Percentiles rank a stretch among this genome's conserved stretches.
Conservation (phyloP, 2,113 vertebrate species). For the Morone saxatilis region DNA sequence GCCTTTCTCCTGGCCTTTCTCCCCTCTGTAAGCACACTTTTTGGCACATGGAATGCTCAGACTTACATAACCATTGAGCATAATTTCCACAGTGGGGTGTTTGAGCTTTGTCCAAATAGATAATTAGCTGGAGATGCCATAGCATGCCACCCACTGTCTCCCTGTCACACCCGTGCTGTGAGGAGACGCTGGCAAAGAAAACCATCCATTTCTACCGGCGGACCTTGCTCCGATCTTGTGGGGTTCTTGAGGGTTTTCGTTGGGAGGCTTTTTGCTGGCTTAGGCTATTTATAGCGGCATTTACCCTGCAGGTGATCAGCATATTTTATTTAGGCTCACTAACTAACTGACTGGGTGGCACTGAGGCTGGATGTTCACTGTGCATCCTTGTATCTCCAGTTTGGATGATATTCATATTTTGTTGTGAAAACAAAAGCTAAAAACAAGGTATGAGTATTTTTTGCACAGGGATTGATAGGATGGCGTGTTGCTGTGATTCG, state of each 20-base stretch:
- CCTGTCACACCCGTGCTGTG: conserved; percentile 36
- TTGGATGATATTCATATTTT: neutral
- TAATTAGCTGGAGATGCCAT: conserved; percentile 68
- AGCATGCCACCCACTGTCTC: conserved; percentile 59
- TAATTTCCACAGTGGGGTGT: conserved; percentile 64
- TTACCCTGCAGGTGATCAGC: conserved; percentile 54
- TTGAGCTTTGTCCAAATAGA: conserved; percentile 76
- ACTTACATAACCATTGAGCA: conserved; percentile 63
- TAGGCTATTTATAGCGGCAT: conserved; percentile 50
- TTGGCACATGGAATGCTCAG: conserved; percentile 38
- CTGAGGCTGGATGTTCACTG: neutral
- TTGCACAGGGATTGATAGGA: neutral
- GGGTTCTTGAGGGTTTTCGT: conserved; percentile 28
- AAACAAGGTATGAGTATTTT: neutral
- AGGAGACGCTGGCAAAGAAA: conserved; percentile 28
- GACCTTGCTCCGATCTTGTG: conserved; percentile 13
- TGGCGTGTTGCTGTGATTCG: neutral
- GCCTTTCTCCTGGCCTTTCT: conserved; percentile 7
- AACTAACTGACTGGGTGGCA: conserved; percentile 14
- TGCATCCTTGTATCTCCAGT: neutral
- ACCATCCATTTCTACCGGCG: neutral
- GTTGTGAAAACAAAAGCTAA: neutral
- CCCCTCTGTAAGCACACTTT: conserved; percentile 36
- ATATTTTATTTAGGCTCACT: conserved; percentile 59
- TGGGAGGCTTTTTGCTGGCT: neutral